A percentile compares a stretch with the other conserved stretches of the same genome.
These are phyloP conservation scores for Dryobates pubescens DNA, from an alignment of 2,797 vertebrate species.

Conservation along the genomic window DNA sequence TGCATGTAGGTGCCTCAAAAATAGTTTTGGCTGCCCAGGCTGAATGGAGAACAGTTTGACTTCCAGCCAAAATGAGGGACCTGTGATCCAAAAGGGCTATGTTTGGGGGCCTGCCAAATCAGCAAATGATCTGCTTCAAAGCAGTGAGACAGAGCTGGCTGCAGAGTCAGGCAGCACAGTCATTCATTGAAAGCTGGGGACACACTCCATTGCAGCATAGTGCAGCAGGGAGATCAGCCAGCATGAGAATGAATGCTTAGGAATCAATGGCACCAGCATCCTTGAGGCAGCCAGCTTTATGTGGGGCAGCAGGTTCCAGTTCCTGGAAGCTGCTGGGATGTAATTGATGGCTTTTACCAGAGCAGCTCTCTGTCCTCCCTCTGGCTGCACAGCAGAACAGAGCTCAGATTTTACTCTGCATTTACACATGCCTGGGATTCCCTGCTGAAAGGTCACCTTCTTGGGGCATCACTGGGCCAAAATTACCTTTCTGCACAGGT, in stretches of 20 bases:
- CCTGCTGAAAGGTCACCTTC: neutral
- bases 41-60: neutral
- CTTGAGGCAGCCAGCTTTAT: neutral
- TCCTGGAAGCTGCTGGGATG: neutral
- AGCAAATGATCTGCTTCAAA: constrained; percentile 14
- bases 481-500: neutral
- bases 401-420: neutral
- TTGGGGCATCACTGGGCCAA: neutral
- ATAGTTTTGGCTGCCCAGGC: neutral
- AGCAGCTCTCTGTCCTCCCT: neutral
- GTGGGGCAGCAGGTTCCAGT: neutral
- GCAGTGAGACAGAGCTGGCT: neutral
- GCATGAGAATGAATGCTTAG: neutral
- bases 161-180: neutral
- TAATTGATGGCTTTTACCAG: constrained; percentile 2
- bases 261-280: neutral
- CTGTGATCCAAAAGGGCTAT: constrained; percentile 6
- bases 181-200: neutral
- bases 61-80: neutral
- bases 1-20: neutral
- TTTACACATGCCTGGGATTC: neutral
- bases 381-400: neutral
- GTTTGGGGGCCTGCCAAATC: constrained; percentile 17
- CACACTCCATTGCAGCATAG: neutral
- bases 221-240: neutral